Conservation (phyloP, 2,888 invertebrate genomes). For the Heteromyza rotundicornis region DNA sequence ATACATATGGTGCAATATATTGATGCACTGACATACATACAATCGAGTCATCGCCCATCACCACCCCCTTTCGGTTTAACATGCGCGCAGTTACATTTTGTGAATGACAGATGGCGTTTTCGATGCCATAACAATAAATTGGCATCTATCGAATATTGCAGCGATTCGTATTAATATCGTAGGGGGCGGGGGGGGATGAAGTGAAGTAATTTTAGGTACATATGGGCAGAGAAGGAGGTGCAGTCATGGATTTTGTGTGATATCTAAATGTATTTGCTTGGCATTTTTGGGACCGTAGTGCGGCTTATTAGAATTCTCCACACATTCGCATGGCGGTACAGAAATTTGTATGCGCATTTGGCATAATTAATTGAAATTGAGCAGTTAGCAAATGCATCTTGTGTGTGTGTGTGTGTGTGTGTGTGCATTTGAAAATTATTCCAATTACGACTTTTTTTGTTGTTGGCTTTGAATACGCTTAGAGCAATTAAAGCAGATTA, state of each 20-base stretch:
- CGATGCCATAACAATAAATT: not conserved
- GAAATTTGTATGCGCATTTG: slow-evolving; percentile 5
- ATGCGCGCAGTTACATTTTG: not conserved
- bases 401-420: no score
- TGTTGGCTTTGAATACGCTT: no score
- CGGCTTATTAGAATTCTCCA: slow-evolving; percentile 8
- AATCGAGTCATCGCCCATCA: not conserved
- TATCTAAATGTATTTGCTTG: no score
- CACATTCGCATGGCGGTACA: slow-evolving; percentile 20
- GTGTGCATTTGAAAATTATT: slow-evolving; percentile 8
- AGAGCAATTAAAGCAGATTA: no score
- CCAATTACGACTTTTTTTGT: slow-evolving; percentile 13
- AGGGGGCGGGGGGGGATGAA: no score
- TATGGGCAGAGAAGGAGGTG: no score
- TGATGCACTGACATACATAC: not conserved
- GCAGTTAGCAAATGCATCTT: not conserved
- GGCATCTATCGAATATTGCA: not conserved
- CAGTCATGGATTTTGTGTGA: no score
- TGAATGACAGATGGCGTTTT: slow-evolving; percentile 22
- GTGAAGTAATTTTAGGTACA: no score
- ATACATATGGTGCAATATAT: not conserved
- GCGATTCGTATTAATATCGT: no score
- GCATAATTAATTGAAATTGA: slow-evolving; percentile 12
- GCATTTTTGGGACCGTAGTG: not conserved
- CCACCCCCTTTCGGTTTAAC: no score